Evolutionary conservation across 2,113 vertebrate species (phyloP), one percentile per base, ranked within the genome.

Genomic region (Macheiramphus alcinus): DNA sequence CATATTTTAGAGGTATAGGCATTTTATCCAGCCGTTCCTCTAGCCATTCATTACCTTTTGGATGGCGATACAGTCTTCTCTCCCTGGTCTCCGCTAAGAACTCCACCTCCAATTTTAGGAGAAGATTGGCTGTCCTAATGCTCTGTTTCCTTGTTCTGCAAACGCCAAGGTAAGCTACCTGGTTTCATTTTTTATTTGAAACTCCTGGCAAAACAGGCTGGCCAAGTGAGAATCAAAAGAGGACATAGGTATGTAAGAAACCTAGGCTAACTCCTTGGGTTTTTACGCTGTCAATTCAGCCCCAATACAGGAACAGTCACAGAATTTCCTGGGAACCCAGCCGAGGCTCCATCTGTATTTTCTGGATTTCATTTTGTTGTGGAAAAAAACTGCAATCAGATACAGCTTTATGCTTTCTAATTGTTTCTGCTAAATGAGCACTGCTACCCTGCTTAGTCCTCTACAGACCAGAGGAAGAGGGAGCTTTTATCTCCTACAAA

Each of bases 321-420:
- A 84, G 75, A 78, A 82, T 42, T 97, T 56, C 89, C 68, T 26
- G 53, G 96, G 88, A 96, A 94, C 16, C 50, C 96, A 93, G 94
- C 79, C 10, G 65, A 95, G 93, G 85, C 85, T 81, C 94, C 90
- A 80, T 90, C 93, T 96, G 89, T 53, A 91, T 71, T 74, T 86
- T 63, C 85, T 87, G 88, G 67, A 88, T 81, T 92, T 94, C 50
- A 53, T 87, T 92, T 84, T 32, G 83, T 32, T 45, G 43, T 58
- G 83, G 88, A 91, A 94, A 96, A 96, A 90, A 10, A 32, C 91
- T 84, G 73, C 88, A n/a, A 18, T 55, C 65, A 63, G 34, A 61
- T 1, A 56, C 17, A 91, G 89, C 65, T 92, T 61, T 26, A 13
- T 45, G 55, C 13, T 47, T 86, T 34, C 74, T 80, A 31, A 83